A percentile compares a stretch with the other conserved stretches of the same genome.
These are phyloP conservation scores for Zygogramma bicolorata DNA, from an alignment of 2,888 invertebrate species.

Conservation along the genomic window DNA sequence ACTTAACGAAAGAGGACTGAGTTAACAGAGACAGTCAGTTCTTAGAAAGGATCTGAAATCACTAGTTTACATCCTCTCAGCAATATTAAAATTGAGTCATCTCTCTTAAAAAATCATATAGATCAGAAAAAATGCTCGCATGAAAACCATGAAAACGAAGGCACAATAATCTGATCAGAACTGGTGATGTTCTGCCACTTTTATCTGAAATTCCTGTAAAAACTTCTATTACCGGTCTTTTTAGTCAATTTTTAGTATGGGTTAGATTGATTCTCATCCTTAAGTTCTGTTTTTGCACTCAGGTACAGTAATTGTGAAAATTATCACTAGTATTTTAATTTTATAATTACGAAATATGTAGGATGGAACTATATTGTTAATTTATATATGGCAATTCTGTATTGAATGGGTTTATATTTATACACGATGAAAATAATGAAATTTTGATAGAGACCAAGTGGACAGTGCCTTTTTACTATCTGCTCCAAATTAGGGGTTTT, in stretches of 20 bases:
- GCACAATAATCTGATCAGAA: no score
- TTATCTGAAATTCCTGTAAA: slow-evolving; percentile 2
- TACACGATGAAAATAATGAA: slow-evolving; percentile 41
- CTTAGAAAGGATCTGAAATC: no score
- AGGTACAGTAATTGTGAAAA: slow-evolving; percentile 48
- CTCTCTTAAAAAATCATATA: no score
- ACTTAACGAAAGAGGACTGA: no score
- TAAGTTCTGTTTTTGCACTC: slow-evolving; percentile 55
- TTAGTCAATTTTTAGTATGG: slow-evolving; percentile 42
- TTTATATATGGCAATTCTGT: slow-evolving; percentile 47
- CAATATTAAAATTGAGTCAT: no score
- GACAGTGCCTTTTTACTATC: slow-evolving; percentile 56
- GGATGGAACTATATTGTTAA: slow-evolving; percentile 38
- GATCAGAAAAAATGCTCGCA: no score
- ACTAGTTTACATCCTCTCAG: no score
- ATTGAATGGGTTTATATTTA: slow-evolving; percentile 46
- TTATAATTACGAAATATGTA: slow-evolving; percentile 43
- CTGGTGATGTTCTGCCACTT: neutral
- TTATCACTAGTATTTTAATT: slow-evolving; percentile 53
- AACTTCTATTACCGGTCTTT: slow-evolving; percentile 23
- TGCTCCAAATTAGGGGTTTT: slow-evolving; percentile 43
- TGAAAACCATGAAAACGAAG: no score
- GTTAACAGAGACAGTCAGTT: no score
- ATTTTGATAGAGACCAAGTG: slow-evolving; percentile 56
- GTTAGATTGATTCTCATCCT: slow-evolving; percentile 34